phyloP scores from a whole-genome alignment of 2,797 vertebrate genomes.

The Loris lydekkerianus region DNA sequence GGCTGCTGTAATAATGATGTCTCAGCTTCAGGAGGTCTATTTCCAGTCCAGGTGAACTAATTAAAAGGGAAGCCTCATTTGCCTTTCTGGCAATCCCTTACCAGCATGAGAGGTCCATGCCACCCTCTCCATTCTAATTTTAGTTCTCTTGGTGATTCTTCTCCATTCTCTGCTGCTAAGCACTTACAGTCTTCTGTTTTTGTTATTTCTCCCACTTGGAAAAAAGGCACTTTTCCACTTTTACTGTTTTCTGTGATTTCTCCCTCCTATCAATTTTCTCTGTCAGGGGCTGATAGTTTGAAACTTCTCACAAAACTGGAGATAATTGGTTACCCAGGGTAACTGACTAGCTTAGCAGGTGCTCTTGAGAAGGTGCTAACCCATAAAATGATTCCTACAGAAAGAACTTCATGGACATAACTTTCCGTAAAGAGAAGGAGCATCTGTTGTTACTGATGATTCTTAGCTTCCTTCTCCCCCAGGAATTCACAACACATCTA shows the following conservation, averaged over 20 bases:
- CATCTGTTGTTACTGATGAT: background rate
- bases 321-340: conserved; percentile 39
- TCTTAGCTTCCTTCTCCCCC: background rate
- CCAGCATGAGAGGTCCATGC: background rate
- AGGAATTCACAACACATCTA: background rate
- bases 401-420: conserved; percentile 54
- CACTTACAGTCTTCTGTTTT: conserved; percentile 56
- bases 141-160: conserved; percentile 43
- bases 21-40: background rate
- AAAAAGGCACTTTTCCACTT: conserved; percentile 26
- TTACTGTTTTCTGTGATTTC: background rate
- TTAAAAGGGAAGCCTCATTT: conserved; percentile 50
- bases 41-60: conserved; percentile 36
- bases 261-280: conserved; percentile 26
- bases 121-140: conserved; percentile 68
- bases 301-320: conserved; percentile 52
- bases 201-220: conserved; percentile 59
- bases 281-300: conserved; percentile 35
- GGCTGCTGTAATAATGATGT: background rate
- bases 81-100: conserved; percentile 51
- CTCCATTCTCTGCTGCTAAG: conserved; percentile 21
- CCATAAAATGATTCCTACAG: background rate
- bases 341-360: conserved; percentile 2
- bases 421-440: background rate
- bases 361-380: background rate